phyloP scores from a whole-genome alignment of 2,797 vertebrate species.

The Chelmon rostratus region DNA sequence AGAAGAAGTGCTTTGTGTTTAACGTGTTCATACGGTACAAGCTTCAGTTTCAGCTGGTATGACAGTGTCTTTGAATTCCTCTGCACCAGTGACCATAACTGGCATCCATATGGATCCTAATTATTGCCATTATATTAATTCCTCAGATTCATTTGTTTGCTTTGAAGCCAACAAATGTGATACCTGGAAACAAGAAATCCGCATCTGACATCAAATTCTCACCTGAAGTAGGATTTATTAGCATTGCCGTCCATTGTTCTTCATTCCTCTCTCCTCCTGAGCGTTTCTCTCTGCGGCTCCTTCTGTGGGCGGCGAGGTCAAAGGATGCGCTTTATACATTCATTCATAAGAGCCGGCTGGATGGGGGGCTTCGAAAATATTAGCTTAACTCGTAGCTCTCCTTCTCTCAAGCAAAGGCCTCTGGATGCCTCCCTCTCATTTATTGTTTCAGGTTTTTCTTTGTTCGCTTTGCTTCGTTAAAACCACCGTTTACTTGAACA shows the following conservation, averaged over 20 bases:
- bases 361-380: slow-evolving; percentile 65
- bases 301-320: slow-evolving; percentile 69
- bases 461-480: slow-evolving; percentile 35
- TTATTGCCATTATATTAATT: background rate
- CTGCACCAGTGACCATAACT: background rate
- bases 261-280: slow-evolving; percentile 29
- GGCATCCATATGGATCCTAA: background rate
- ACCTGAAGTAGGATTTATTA: slow-evolving; percentile 29
- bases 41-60: background rate
- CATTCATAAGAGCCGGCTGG: slow-evolving; percentile 69
- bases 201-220: slow-evolving; percentile 2
- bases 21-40: slow-evolving; percentile 1
- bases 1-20: background rate
- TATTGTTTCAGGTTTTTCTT: slow-evolving; percentile 11
- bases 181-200: background rate
- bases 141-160: background rate
- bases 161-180: background rate
- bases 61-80: background rate
- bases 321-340: slow-evolving; percentile 73
- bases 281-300: slow-evolving; percentile 36
- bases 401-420: slow-evolving; percentile 26
- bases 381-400: slow-evolving; percentile 37
- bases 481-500: slow-evolving; percentile 13
- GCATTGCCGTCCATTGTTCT: slow-evolving; percentile 40
- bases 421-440: slow-evolving; percentile 12